phyloP scores from a whole-genome alignment of 1,140 invertebrate species.

The Lepidurus arcticus region DNA sequence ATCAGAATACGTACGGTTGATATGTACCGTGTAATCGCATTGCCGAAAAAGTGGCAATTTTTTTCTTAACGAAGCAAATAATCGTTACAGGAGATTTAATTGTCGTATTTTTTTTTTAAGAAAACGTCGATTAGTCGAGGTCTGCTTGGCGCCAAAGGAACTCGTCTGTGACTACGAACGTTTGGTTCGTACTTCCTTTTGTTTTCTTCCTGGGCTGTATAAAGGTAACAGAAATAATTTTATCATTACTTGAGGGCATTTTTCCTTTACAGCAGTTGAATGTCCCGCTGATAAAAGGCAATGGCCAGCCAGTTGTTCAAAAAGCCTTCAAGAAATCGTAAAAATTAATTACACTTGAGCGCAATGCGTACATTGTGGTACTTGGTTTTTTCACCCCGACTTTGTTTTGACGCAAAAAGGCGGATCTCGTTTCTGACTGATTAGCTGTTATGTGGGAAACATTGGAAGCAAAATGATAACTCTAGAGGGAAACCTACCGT shows the following conservation, averaged over 20 bases:
- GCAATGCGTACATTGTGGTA: not conserved
- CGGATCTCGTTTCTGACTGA: not conserved
- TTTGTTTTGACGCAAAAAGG: not conserved
- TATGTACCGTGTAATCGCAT: not conserved
- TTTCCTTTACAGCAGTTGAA: constrained; percentile 5
- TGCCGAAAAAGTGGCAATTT: not conserved
- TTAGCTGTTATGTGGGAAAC: not conserved
- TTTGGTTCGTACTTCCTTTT: not conserved
- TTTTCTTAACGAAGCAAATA: not conserved
- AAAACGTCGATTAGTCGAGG: constrained; percentile 8
- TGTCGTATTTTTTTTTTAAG: not conserved
- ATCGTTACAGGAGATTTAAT: not conserved
- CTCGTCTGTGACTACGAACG: not conserved
- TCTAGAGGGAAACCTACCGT: not conserved
- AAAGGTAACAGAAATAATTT: not conserved
- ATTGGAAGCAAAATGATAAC: not conserved
- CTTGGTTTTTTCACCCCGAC: not conserved
- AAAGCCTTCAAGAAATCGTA: not conserved
- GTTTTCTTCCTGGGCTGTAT: not conserved
- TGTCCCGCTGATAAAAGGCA: constrained; percentile 5
- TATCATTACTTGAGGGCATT: not conserved
- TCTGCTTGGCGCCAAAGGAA: not conserved
- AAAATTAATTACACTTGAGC: not conserved
- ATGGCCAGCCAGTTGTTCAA: not conserved
- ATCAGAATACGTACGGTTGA: no score